These are phyloP conservation scores for Catharus fuscescens DNA, from an alignment of 2,113 vertebrate genomes.

Conservation along the genomic window DNA sequence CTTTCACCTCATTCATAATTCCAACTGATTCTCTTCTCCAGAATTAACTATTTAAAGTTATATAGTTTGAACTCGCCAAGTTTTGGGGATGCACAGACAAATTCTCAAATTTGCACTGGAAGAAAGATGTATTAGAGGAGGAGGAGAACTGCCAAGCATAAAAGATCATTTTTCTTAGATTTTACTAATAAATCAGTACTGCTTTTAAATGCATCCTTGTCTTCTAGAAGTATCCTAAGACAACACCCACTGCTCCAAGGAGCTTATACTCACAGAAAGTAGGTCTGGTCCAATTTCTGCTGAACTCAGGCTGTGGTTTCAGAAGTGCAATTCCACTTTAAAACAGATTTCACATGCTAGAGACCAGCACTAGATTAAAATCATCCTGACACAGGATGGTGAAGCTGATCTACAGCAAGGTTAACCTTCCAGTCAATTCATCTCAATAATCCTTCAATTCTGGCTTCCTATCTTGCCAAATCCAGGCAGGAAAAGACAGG, in stretches of 20 bases:
- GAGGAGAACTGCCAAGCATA: not conserved
- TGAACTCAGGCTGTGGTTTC: not conserved
- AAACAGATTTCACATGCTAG: not conserved
- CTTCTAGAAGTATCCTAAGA: not conserved
- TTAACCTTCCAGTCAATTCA: not conserved
- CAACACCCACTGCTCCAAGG: not conserved
- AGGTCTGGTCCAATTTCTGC: not conserved
- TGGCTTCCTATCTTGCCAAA: not conserved
- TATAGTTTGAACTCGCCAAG: not conserved
- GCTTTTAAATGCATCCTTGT: not conserved
- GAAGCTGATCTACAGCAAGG: not conserved
- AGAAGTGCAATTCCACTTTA: not conserved
- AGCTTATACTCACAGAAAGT: not conserved
- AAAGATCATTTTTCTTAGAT: not conserved
- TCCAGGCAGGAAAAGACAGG: not conserved
- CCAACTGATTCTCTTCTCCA: not conserved
- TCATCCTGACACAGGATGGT: not conserved
- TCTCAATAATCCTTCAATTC: not conserved
- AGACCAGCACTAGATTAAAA: not conserved
- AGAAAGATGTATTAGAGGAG: not conserved
- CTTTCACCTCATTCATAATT: not conserved
- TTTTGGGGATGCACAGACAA: not conserved
- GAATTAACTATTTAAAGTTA: not conserved
- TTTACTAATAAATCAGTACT: not conserved
- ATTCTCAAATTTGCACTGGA: not conserved